phyloP scores from a whole-genome alignment of 2,888 invertebrate genomes.

The Antitype chi region DNA sequence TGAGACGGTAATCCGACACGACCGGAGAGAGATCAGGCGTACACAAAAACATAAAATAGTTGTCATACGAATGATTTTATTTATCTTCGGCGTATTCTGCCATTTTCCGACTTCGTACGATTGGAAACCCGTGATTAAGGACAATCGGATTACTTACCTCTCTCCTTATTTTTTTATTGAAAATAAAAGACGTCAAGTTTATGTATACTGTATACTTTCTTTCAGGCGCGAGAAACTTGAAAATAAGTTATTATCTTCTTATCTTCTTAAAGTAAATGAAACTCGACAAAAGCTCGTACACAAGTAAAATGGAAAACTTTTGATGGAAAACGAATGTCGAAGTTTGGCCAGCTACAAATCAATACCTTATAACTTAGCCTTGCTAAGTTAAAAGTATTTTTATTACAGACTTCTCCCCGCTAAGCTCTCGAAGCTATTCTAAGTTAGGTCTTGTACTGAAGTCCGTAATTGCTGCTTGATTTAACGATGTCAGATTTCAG shows the following conservation, averaged over 20 bases:
- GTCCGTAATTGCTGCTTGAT: constrained; percentile 53
- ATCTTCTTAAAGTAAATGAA: constrained; percentile 59
- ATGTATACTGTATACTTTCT: constrained; percentile 18
- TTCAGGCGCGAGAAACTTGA: constrained; percentile 58
- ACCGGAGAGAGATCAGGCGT: too few relatives aligned
- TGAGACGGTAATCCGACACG: too few relatives aligned
- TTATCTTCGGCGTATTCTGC: not conserved
- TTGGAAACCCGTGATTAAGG: constrained; percentile 31
- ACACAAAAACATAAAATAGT: not conserved
- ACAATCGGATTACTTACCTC: constrained; percentile 37
- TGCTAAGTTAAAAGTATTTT: constrained; percentile 18
- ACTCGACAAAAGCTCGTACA: constrained; percentile 57
- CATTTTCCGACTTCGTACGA: constrained; percentile 14
- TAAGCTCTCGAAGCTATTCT: constrained; percentile 23
- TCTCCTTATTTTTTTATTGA: constrained; percentile 26
- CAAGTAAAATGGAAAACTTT: constrained; percentile 72
- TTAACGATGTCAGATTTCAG: constrained; percentile 36
- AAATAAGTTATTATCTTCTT: constrained; percentile 68
- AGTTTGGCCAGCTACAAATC: constrained; percentile 65
- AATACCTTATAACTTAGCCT: constrained; percentile 44
- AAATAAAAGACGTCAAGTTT: constrained; percentile 40
- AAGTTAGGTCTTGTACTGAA: constrained; percentile 18
- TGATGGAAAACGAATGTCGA: constrained; percentile 69
- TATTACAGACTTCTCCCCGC: not conserved
- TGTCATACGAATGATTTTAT: not conserved